Base-by-base conservation (phyloP, 2,113 vertebrate species). In the Ciconia stormi region DNA sequence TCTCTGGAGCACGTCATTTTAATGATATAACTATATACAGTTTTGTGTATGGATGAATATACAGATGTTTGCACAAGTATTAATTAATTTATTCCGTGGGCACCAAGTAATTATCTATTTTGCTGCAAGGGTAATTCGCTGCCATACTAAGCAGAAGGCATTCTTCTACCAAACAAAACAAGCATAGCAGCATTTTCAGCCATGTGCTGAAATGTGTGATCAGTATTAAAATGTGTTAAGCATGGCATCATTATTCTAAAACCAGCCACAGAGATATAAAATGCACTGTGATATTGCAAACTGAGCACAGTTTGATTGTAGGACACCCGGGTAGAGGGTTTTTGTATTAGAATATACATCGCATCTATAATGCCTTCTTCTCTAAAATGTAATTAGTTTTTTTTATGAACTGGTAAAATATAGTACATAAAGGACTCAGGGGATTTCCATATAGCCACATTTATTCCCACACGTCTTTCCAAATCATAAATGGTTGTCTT, bases 401-500 rank as follows among this genome's bases (percentile, higher is more conserved):
- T 95, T 99, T 99, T 99, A 99, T 99, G 99, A 99, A 99, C 99
- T 99, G 98, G 98, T 98, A 98, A 98, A 98, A 99, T 99, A 98
- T 96, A 99, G 99, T 99, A 99, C 98, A 98, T 98, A 98, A 99
- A 99, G 98, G 97, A 98, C 99, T 98, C 97, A 90, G 97, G 98
- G 98, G 98, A 98, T 98, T 99, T 99, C 98, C 98, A 98, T 98
- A 98, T 97, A 99, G 99, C 98, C 98, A 98, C 98, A 98, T 98
- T 99, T 99, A 99, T 99, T 99, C 98, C 98, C 98, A 98, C 98
- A 98, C 38, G 98, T 98, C 99, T 99, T 98, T 98, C 98, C 98
- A 99, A 99, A 99, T 99, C 99, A 98, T 99, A 99, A 99, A 98
- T 99, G 98, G 98, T 99, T 99, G 99, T 99, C 99, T 99, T 99